phyloP scores from a whole-genome alignment of 2,113 vertebrate species.

The Tautogolabrus adspersus region DNA sequence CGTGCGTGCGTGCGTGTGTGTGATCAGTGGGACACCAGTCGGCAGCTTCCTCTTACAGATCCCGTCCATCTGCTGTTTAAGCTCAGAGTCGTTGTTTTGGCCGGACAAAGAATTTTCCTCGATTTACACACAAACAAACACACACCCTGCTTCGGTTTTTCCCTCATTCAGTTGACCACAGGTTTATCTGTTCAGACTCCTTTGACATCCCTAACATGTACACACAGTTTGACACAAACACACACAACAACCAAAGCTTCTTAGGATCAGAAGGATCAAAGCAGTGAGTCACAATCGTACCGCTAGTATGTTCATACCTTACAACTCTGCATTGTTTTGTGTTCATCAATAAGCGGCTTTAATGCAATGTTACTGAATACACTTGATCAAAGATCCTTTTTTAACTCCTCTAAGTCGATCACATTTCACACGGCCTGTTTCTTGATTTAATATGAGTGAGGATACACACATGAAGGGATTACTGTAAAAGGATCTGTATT shows the following conservation, averaged over 20 bases:
- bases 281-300: no score
- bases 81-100: slow-evolving; percentile 40
- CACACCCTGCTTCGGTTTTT: neutral
- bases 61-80: slow-evolving; percentile 70
- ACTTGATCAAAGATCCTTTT: no score
- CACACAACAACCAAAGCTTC: no score
- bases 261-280: no score
- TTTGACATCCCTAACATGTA: no score
- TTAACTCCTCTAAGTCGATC: neutral
- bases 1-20: slow-evolving; percentile 16
- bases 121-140: neutral
- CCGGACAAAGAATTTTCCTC: slow-evolving; percentile 38
- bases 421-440: neutral
- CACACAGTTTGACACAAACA: neutral
- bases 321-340: no score
- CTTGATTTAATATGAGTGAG: neutral
- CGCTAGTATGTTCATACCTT: no score
- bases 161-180: no score
- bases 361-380: no score
- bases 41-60: slow-evolving; percentile 47
- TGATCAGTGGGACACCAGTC: slow-evolving; percentile 41
- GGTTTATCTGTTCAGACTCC: no score
- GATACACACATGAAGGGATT: neutral
- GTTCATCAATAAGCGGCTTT: no score
- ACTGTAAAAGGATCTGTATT: no score